phyloP scores from a whole-genome alignment of 1,140 invertebrate genomes.

The Drosophila tsacasi region DNA sequence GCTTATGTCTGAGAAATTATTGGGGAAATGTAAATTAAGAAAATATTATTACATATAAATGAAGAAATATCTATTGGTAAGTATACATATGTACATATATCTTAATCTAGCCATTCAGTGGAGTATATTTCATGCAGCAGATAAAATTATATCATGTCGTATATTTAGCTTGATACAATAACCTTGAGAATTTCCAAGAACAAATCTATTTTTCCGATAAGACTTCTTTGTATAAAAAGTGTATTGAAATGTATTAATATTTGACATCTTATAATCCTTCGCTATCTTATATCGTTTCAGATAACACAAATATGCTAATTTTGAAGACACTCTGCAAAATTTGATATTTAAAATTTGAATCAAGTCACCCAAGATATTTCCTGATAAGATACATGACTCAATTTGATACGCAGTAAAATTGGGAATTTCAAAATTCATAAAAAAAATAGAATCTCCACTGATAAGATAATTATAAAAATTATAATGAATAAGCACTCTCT shows the following conservation, averaged over 20 bases:
- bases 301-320: constrained; percentile 20
- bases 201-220: not conserved
- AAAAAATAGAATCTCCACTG: not conserved
- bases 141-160: not conserved
- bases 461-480: constrained; percentile 1
- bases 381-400: constrained; percentile 16
- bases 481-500: not conserved
- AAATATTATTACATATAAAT: not conserved
- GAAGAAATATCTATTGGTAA: not conserved
- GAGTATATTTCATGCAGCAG: not conserved
- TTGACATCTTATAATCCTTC: not conserved
- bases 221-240: not conserved
- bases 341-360: not conserved
- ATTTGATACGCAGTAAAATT: constrained; percentile 15
- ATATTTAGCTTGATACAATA: not conserved
- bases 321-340: not conserved
- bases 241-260: not conserved
- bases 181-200: not conserved
- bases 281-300: not conserved
- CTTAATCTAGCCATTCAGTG: too few species aligned
- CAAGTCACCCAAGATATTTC: not conserved
- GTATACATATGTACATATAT: too few species aligned
- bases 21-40: not conserved
- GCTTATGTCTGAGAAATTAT: constrained; percentile 87
- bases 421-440: not conserved